Base-by-base conservation (phyloP, 1,140 invertebrate species). In the Caenorhabditis inopinata region DNA sequence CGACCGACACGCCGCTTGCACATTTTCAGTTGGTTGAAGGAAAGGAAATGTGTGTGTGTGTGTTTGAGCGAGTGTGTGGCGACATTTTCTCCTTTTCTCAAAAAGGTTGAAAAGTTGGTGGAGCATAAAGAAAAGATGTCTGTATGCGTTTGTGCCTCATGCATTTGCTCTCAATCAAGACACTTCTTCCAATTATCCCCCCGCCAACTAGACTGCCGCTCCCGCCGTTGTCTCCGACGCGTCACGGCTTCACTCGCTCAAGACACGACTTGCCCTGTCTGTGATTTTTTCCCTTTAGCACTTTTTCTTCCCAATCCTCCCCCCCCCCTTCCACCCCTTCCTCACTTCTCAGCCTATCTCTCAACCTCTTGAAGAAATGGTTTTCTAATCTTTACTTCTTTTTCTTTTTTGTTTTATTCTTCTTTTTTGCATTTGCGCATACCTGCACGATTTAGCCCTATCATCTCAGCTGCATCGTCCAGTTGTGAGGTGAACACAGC, bases 101-200 rank as follows among this genome's bases (percentile, higher is more conserved):
- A 68, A 68, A 68, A 68, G 58, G 58, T 68, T 68, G 58, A 68
- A 68, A 68, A 68, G 58, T 68, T 68, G 58, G 58, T 68, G 58
- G 58, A 68, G 58, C 58, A 68, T 68, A 18, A 68, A 68, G 58
- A 16, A 11, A 53, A 53, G 25, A 32, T 62, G 32, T 38, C n/a
- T 38, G 32, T 14, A 42, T 68, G 58, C n/a, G 6, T 68, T 3
- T 68, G 58, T 68, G 58, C 58, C 38, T 18, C 58, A 68, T 9
- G 32, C 58, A 68, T 68, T 68, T 68, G 58, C 58, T 68, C 58
- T 68, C 58, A 68, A 68, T 68, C 58, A 68, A 32, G n/a, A 32
- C 58, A 68, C 58, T 68, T 68, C 58, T 68, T 68, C 58, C 58
- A 68, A 68, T 68, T 68, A 68, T 68, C 58, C 58, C n/a, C 58